Evolutionary conservation across 2,797 vertebrate species (phyloP), one percentile per base, ranked within the genome.

Genomic region (Chloroceryle inda): DNA sequence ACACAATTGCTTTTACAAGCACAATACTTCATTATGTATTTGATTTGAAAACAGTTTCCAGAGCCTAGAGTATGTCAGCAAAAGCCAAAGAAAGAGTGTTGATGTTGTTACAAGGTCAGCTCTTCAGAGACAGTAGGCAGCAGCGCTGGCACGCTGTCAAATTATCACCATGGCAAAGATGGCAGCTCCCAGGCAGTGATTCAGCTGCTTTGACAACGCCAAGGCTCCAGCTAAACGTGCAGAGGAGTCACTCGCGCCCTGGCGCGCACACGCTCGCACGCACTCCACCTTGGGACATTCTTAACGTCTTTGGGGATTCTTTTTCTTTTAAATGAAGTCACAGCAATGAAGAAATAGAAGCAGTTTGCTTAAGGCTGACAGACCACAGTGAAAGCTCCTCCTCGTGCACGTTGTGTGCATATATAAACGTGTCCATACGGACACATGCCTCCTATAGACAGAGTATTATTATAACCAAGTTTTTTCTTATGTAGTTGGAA

Each of bases 11-110:
- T 96, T 97, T 97, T 96, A 97, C 94, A 96, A 96, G 86, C 91
- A 96, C 95, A 97, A 90, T 94, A 87, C 92, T 97, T 96, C 83
- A 95, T 96, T 97, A 96, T 85, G 29, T 71, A 96, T 96, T 96
- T 97, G 97, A 97, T 98, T 98, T 97, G 88, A 97, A 97, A 97
- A 97, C 92, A 95, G 86, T 67, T 97, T 98, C 89, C 94, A 97
- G 83, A 97, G 95, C 97, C 92, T 80, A 81, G 67, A 96, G 89
- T 71, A 85, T 97, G 96, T 97, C 96, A 97, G 96, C 89, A 97
- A 97, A 98, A 96, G 89, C 94, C 96, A 76, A 74, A 91, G 84
- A 91, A 96, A 96, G 97, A 95, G 96, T 68, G 94, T 93, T 95
- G 94, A 71, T 97, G 95, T 92, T 97, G 94, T 96, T 97, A 96